Evolutionary conservation across 2,888 invertebrate species (phyloP), one percentile per base, ranked within the genome.

Genomic region (Meiosimyza decipiens): DNA sequence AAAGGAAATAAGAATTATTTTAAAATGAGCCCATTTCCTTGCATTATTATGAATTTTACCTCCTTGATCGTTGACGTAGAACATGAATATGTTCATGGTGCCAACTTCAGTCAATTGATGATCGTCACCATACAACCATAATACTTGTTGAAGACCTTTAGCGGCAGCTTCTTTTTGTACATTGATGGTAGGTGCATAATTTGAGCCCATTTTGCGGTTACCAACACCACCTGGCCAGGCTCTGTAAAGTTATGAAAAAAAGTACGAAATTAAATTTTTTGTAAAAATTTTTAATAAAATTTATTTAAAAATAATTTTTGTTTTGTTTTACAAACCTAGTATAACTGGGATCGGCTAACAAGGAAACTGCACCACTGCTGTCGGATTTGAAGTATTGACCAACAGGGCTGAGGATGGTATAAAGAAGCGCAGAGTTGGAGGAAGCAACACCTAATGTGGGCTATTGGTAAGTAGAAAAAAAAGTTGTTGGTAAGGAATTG

Each of bases 41-140:
- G 13, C 5, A 50, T 1, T 12, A 9, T 28, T 28, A 28, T 15
- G 12, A 6, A 9, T 81, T 87, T 87, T 87, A 97, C 97, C 95
- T 91, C 98, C 98, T 83, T 94, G 89, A 71, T 96, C 94, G 84
- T 98, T 95, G 77, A 93, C 90, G 88, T 92, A 93, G 81, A 94
- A 92, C 85, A 97, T 90, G 86, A 99, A 98, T 71, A 99, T 92
- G 85, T 99, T 99, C 99, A 99, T 99, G 15, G 98, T 95, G 69
- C 99, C 99, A 62, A 96, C 98, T 90, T 99, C 99, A 0, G 99
- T 99, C 40, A 99, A 85, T 85, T 96, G 92, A 83, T 97, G 93
- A 82, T 99, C 93, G 1, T 95, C 93, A 3, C 98, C 99, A 83
- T 94, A 98, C 55, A 99, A 89, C 99, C 99, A 99, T 71, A 99